Evolutionary conservation across 2,888 invertebrate species (phyloP).

Genomic region (Mallateleia sp.): DNA sequence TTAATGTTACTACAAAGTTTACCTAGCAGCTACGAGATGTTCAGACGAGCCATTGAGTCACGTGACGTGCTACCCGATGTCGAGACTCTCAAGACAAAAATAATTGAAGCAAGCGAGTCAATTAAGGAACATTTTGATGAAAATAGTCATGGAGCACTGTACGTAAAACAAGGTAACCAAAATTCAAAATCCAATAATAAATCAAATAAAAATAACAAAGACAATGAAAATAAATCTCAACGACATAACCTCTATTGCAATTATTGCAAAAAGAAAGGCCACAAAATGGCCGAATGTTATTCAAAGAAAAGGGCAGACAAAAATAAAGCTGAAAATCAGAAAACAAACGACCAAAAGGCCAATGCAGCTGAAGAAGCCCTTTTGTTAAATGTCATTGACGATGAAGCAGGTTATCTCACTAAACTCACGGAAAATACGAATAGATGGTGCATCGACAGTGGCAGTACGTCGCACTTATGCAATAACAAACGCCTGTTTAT

Average conservation of each 20-base stretch:
- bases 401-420: no score
- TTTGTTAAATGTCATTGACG: neutral
- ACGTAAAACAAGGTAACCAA: conserved; percentile 6
- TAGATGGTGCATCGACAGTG: conserved; percentile 40
- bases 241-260: neutral
- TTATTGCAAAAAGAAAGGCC: conserved; percentile 7
- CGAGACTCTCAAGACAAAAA: conserved; percentile 75
- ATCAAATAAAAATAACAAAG: neutral
- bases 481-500: conserved; percentile 16
- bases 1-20: conserved; percentile 69
- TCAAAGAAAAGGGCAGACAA: neutral
- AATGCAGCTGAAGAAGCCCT: conserved; percentile 29
- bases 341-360: no score
- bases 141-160: conserved; percentile 5
- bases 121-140: no score
- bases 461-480: conserved; percentile 50
- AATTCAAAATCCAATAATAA: neutral
- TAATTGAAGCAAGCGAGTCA: conserved; percentile 69
- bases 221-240: neutral
- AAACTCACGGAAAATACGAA: neutral
- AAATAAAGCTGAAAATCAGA: no score
- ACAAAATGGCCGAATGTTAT: conserved; percentile 7
- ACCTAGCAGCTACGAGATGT: conserved; percentile 74
- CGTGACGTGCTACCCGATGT: conserved; percentile 72
- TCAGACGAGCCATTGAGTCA: conserved; percentile 78